Conservation (phyloP, 2,888 invertebrate species). For the Agrotis ipsilon region DNA sequence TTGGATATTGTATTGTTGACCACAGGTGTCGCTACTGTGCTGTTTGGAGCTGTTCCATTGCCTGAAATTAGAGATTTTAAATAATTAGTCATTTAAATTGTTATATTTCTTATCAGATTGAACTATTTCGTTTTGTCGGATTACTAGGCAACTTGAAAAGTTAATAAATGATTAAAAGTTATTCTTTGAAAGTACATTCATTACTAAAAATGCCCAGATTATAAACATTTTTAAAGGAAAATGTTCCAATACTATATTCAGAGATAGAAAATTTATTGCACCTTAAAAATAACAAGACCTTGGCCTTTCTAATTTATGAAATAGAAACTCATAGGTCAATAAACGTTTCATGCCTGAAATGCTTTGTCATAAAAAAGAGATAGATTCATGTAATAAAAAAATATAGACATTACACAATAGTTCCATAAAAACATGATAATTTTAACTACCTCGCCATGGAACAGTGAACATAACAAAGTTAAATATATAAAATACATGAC, state of each 20-base stretch:
- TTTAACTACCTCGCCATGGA: neutral
- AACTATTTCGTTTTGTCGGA: neutral
- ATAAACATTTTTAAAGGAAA: too few relatives aligned
- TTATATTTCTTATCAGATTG: too few relatives aligned
- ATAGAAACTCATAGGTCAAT: neutral
- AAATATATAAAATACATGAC: slow-evolving; percentile 1
- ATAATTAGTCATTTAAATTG: slow-evolving; percentile 4
- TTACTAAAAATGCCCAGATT: too few relatives aligned
- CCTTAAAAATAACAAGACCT: too few relatives aligned
- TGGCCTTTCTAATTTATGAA: too few relatives aligned
- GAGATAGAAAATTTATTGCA: too few relatives aligned
- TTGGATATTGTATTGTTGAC: slow-evolving; percentile 33
- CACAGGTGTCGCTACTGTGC: neutral
- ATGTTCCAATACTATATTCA: too few relatives aligned
- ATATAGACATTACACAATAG: neutral
- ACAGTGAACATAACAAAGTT: slow-evolving; percentile 12
- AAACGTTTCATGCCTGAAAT: neutral
- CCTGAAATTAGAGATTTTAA: slow-evolving; percentile 31
- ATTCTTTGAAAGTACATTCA: too few relatives aligned
- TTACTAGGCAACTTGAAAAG: too few relatives aligned
- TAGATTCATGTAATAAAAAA: neutral
- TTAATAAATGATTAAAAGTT: too few relatives aligned
- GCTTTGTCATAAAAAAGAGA: neutral
- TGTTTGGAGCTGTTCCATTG: slow-evolving; percentile 9
- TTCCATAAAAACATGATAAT: neutral